phyloP scores from a whole-genome alignment of 2,113 vertebrate species.

The Rutilus rutilus region DNA sequence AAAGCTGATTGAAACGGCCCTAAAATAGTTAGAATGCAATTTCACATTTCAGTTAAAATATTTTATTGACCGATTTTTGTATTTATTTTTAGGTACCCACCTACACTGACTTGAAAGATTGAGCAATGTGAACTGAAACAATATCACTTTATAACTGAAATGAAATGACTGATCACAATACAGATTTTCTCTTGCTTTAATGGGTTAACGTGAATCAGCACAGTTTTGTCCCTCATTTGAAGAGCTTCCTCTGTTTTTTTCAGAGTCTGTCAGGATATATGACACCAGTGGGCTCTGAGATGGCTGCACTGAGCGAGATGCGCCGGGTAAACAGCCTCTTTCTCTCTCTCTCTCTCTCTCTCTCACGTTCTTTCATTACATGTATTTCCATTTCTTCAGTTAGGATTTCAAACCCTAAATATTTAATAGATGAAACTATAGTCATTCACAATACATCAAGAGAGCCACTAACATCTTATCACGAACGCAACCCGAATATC shows the following conservation, averaged over 20 bases:
- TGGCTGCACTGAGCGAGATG: slow-evolving; percentile 86
- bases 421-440: neutral
- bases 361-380: neutral
- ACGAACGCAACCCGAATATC: neutral
- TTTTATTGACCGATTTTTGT: neutral
- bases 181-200: neutral
- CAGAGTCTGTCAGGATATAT: slow-evolving; percentile 89
- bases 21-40: neutral
- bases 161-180: neutral
- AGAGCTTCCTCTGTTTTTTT: slow-evolving; percentile 41
- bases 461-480: slow-evolving; percentile 13
- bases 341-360: neutral
- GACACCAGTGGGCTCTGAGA: slow-evolving; percentile 86
- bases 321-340: slow-evolving; percentile 81
- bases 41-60: neutral
- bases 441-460: neutral
- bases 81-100: neutral
- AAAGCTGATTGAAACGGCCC: no score
- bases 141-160: neutral
- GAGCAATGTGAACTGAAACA: neutral
- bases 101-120: neutral
- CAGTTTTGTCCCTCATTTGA: neutral
- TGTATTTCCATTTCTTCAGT: neutral
- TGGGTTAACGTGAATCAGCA: neutral
- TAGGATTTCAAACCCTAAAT: neutral